Conservation (phyloP, 30 jellyfish, hydroid and myxozoan species). For the Turritopsis rubra region DNA sequence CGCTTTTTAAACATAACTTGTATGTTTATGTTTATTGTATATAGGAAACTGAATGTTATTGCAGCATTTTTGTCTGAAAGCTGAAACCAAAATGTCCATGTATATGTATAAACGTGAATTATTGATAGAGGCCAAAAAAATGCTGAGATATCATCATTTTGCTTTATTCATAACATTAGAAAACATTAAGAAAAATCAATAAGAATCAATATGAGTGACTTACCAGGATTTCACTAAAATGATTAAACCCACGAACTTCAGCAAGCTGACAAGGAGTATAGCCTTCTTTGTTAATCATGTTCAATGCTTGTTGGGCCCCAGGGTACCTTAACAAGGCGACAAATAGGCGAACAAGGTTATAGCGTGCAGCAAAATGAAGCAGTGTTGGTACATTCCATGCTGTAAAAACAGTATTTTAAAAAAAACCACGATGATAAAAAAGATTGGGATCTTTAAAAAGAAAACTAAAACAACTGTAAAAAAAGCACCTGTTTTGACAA, state of each 20-base stretch:
- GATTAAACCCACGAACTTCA: conserved; percentile 27
- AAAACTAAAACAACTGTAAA: not conserved
- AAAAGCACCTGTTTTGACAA: not conserved
- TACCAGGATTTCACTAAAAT: conserved; percentile 38
- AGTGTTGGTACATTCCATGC: conserved; percentile 44
- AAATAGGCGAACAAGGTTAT: conserved; percentile 37
- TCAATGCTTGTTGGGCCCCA: conserved; percentile 57
- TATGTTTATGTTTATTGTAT: not conserved
- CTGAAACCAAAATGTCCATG: not conserved
- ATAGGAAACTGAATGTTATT: not conserved
- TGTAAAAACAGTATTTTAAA: not conserved
- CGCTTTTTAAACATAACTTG: too few species aligned
- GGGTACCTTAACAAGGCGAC: conserved; percentile 43
- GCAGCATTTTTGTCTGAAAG: not conserved
- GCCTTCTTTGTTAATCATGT: conserved; percentile 27
- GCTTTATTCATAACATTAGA: not conserved
- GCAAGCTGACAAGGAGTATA: conserved; percentile 46
- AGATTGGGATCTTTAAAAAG: too few species aligned
- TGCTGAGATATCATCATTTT: not conserved
- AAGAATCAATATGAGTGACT: not conserved
- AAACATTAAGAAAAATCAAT: not conserved
- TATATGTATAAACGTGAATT: not conserved
- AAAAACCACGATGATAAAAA: not conserved
- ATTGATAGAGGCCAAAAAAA: not conserved
- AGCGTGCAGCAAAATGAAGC: conserved; percentile 75